Evolutionary conservation across 2,888 invertebrate species (phyloP), one percentile per base, ranked within the genome.

Genomic region (Lithosia quadra): DNA sequence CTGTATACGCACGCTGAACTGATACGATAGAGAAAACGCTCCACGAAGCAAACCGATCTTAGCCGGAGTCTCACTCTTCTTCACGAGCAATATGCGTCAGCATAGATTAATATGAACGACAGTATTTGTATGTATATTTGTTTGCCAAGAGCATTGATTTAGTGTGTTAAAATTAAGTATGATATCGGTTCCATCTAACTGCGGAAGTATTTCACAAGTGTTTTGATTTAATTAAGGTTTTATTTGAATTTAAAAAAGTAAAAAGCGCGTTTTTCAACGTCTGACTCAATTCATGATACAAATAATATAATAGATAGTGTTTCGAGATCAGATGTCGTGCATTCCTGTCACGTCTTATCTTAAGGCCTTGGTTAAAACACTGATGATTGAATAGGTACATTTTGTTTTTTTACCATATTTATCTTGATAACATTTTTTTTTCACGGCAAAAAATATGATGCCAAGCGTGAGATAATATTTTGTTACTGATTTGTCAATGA

Each of bases 301-400:
- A 74, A 72, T 75, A 72, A 53, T 67, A 72, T 75, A 72, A 53
- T 67, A 72, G 55, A 69, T 72, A 69, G 66, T 63, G 58, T 67
- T 71, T 74, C 8, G 21, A 63, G 63, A 63, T 53, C 13, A 49
- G 61, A 33, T 68, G 71, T 71, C 69, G 58, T 72, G 63, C 71
- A 75, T 66, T 75, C 69, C 63, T 43, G 71, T 73, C 75, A 77
- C 72, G 74, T 67, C 70, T 60, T 28, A 70, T 69, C 68, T 63
- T 65, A 39, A 55, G 67, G 72, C 76, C 78, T 78, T 74, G 72
- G 28, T 10, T 18, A 57, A 55, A 61, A 71, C 59, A 75, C 68
- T 59, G 66, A 71, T 77, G 68, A 77, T 68, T 73, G 69, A 75
- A 73, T 73, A 58, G 60, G 66, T 58, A 65, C 53, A 68, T 34